phyloP scores from a whole-genome alignment of 1,140 invertebrate species.

The Danaus melanippus region DNA sequence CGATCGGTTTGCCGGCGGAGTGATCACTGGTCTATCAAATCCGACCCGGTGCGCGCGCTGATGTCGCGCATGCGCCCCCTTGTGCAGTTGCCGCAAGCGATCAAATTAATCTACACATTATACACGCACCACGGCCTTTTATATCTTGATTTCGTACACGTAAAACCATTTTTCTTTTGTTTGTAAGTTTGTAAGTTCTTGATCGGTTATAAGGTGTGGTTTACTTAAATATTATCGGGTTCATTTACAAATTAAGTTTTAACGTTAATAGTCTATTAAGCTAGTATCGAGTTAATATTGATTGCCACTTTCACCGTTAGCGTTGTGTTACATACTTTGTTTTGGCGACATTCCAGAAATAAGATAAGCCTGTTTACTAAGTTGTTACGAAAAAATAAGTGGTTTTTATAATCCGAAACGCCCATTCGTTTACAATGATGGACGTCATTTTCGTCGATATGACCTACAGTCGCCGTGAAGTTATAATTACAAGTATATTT shows the following conservation, averaged over 20 bases:
- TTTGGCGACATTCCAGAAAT: conserved; percentile 48
- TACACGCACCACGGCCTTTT: conserved; percentile 24
- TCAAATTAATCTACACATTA: conserved; percentile 32
- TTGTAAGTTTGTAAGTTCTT: no score
- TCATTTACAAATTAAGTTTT: conserved; percentile 9
- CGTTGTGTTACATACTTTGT: conserved; percentile 38
- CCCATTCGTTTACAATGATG: no score
- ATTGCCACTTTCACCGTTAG: conserved; percentile 49
- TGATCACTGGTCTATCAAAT: conserved; percentile 30
- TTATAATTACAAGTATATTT: no score
- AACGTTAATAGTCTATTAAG: conserved; percentile 41
- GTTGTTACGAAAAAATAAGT: conserved; percentile 4
- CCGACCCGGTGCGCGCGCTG: conserved; percentile 53
- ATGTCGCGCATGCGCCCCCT: conserved; percentile 48
- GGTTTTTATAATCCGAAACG: no score
- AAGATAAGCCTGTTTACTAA: conserved; percentile 28
- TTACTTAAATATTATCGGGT: neutral
- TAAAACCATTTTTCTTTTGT: no score
- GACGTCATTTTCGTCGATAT: no score
- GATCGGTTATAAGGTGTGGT: neutral
- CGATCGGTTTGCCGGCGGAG: conserved; percentile 61
- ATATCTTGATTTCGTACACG: conserved; percentile 5
- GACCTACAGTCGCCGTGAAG: no score
- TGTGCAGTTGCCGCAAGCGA: conserved; percentile 38
- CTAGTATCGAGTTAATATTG: conserved; percentile 36